phyloP scores from a whole-genome alignment of 2,888 invertebrate genomes.

The Tuberolachnus salignus region DNA sequence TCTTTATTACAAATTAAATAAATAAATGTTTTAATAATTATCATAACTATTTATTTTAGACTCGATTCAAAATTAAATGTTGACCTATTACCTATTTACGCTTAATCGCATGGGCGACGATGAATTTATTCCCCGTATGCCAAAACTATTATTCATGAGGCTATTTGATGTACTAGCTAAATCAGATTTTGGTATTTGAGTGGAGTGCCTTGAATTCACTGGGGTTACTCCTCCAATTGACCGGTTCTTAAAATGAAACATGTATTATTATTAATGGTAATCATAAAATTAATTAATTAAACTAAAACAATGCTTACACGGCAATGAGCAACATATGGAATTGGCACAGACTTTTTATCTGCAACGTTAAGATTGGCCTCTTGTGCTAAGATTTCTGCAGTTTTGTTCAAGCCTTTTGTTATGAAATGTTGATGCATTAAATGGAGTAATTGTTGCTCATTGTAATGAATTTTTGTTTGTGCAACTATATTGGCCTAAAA shows the following conservation, averaged over 20 bases:
- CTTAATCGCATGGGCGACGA: constrained; percentile 50
- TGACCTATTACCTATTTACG: constrained; percentile 34
- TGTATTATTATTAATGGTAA: background rate
- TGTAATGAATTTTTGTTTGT: constrained; percentile 93
- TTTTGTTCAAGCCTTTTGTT: constrained; percentile 74
- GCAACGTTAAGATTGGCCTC: constrained; percentile 72
- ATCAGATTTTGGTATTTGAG: constrained; percentile 53
- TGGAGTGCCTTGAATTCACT: constrained; percentile 34
- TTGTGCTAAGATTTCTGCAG: constrained; percentile 75
- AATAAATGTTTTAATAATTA: background rate
- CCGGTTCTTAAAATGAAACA: constrained; percentile 47
- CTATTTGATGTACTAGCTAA: constrained; percentile 57
- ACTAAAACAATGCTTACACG: constrained; percentile 32
- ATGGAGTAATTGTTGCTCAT: constrained; percentile 89
- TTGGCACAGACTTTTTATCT: constrained; percentile 63
- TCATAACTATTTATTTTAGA: background rate
- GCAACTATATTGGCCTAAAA: constrained; percentile 89
- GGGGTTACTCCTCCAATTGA: constrained; percentile 45
- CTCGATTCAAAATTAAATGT: too few species aligned
- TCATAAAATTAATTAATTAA: background rate
- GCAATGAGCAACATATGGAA: constrained; percentile 62
- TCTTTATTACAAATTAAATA: constrained; percentile 17
- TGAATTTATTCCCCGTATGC: constrained; percentile 54
- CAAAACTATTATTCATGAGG: constrained; percentile 52
- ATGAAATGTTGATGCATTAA: constrained; percentile 87